A percentile compares a stretch with the other conserved stretches of the same genome.
Evolutionary conservation across 1,140 invertebrate species (phyloP).

Genomic region (Theocolax elegans): DNA sequence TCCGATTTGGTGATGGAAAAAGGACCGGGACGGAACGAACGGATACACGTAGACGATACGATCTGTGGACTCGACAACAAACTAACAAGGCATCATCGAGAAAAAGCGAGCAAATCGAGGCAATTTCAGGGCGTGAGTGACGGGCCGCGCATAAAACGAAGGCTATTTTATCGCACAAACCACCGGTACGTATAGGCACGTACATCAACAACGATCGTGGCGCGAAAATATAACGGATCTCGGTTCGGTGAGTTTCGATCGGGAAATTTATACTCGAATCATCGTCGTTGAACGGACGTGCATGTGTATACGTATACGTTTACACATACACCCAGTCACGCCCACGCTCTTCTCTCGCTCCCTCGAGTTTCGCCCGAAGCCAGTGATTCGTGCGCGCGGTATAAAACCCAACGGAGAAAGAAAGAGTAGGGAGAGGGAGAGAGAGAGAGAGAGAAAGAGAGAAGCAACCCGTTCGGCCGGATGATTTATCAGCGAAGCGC

Average conservation of each 20-base stretch:
- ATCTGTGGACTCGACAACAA: too few species aligned
- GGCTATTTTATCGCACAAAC: not conserved
- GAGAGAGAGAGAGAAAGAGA: not conserved
- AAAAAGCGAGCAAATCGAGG: too few species aligned
- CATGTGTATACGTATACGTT: not conserved
- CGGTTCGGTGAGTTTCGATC: not conserved
- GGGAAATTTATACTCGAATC: conserved; percentile 62
- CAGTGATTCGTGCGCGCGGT: not conserved
- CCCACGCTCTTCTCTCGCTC: conserved; percentile 14
- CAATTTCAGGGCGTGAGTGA: too few species aligned
- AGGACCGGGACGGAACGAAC: too few species aligned
- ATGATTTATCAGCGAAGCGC: conserved; percentile 60
- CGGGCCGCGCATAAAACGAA: not conserved
- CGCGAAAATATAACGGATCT: not conserved
- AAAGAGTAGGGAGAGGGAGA: too few species aligned
- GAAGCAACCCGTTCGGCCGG: conserved; percentile 30
- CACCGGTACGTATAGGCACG: not conserved
- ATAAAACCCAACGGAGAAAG: too few species aligned
- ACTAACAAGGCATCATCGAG: too few species aligned
- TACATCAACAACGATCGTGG: not conserved
- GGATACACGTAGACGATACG: too few species aligned
- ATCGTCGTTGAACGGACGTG: conserved; percentile 33
- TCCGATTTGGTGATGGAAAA: too few species aligned
- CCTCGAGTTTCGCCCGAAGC: conserved; percentile 1
- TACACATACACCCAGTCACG: conserved; percentile 47